These are phyloP conservation scores for Urocynchramus pylzowi DNA, from an alignment of 2,113 vertebrate genomes.

Conservation along the genomic window DNA sequence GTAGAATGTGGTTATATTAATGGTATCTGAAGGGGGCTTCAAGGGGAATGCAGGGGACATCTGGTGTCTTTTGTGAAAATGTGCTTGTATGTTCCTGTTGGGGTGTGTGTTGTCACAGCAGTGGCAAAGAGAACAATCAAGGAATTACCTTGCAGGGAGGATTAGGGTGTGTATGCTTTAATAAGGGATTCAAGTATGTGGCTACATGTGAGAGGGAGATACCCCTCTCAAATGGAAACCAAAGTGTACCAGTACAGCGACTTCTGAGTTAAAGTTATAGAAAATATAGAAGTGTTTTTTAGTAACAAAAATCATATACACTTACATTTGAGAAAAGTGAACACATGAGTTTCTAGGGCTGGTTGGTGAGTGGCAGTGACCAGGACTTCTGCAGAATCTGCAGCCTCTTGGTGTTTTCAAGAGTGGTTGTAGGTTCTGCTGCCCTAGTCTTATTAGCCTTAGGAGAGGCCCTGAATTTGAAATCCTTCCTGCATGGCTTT, in stretches of 20 bases:
- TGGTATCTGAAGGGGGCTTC: neutral
- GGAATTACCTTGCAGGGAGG: neutral
- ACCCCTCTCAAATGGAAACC: neutral
- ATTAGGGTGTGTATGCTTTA: neutral
- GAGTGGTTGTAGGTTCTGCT: neutral
- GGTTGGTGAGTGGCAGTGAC: neutral
- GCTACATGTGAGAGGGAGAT: neutral
- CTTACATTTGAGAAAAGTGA: neutral
- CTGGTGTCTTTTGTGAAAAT: neutral
- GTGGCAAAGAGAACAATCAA: neutral
- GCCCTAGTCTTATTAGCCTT: neutral
- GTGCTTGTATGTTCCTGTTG: fast-evolving
- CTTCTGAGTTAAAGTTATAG: neutral
- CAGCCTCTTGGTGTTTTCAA: neutral
- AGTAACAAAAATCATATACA: neutral
- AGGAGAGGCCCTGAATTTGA: neutral
- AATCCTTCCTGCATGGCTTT: neutral
- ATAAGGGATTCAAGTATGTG: neutral
- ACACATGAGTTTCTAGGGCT: neutral
- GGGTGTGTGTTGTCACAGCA: neutral
- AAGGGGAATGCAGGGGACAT: no score
- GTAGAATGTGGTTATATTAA: neutral
- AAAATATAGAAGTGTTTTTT: neutral
- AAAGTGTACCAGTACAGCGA: neutral
- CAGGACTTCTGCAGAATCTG: neutral